Conservation (phyloP, 1,140 invertebrate genomes). For the Brachionus manjavacas region DNA sequence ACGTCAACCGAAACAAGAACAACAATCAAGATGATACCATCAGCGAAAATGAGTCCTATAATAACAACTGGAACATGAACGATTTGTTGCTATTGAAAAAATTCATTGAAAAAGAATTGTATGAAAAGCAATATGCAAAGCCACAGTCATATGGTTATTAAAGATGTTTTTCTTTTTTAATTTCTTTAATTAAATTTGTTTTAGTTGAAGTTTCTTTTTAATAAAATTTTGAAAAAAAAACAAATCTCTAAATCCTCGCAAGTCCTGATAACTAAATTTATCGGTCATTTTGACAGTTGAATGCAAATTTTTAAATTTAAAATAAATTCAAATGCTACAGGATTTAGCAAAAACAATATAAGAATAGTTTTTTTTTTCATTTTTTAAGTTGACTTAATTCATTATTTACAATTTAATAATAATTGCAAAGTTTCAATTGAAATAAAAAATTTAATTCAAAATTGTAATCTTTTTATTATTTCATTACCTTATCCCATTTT, state of each 20-base stretch:
- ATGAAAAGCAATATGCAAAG: neutral
- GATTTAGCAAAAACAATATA: neutral
- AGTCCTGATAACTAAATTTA: neutral
- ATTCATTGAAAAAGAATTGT: neutral
- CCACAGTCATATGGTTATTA: neutral
- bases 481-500: constrained; percentile 7
- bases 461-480: constrained; percentile 1
- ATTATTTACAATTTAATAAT: constrained; percentile 1
- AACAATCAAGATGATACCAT: constrained; percentile 2
- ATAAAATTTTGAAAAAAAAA: neutral
- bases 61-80: neutral
- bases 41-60: neutral
- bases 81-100: neutral
- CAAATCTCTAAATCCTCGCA: neutral
- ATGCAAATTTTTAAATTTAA: neutral
- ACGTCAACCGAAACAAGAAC: constrained; percentile 11
- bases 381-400: neutral
- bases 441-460: neutral
- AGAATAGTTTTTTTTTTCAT: neutral
- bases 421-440: neutral
- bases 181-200: neutral
- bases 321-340: neutral
- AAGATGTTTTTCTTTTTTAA: neutral
- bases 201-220: neutral
- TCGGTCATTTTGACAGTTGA: neutral